Base-by-base conservation (phyloP, 1,140 invertebrate species). In the Pectinophora gossypiella region DNA sequence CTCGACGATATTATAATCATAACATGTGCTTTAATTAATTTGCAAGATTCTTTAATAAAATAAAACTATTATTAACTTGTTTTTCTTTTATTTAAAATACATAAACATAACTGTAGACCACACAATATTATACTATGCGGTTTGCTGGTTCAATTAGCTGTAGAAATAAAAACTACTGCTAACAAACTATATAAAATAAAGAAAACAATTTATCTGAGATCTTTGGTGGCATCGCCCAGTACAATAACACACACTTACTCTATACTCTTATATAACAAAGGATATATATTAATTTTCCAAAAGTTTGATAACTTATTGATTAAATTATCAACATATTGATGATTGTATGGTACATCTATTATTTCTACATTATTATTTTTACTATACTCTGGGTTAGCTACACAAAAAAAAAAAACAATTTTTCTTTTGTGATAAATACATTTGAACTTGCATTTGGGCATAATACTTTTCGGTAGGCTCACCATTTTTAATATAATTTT, bases 41-140 rank as follows among this genome's bases (percentile, higher is more conserved):
- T 80, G 32, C 74, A 78, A 61, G 46, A 50, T 19, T 59, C 62
- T 38, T 40, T 77, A 48, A 64, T 56, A 70, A 59, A 49, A 68
- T 35, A 38, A 50, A 52, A 43, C 47, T 4, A 19, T 13, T 3
- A 10, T 13, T 16, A 16, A 48, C 9, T n/a, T 38, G 9, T 3
- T 38, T 38, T 38, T 9, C 4, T 38, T 9, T 15, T n/a, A 3
- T 27, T 27, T 27, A 27, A 12, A 12, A 5, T 27, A 27, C 23
- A 27, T 27, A 27, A 6, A 27, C 5, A 5, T 27, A 5, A n/a
- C 12, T 27, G 23, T 27, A 12, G 12, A 27, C 23, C 23, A 6
- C 23, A 27, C 12, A 6, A 27, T 27, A 12, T 12, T 12, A 27
- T 27, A n/a, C n/a, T n/a, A n/a, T n/a, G n/a, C 23, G 23, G 23